Conservation (phyloP, 2,113 vertebrate genomes). For the Rhagologus leucostigma region DNA sequence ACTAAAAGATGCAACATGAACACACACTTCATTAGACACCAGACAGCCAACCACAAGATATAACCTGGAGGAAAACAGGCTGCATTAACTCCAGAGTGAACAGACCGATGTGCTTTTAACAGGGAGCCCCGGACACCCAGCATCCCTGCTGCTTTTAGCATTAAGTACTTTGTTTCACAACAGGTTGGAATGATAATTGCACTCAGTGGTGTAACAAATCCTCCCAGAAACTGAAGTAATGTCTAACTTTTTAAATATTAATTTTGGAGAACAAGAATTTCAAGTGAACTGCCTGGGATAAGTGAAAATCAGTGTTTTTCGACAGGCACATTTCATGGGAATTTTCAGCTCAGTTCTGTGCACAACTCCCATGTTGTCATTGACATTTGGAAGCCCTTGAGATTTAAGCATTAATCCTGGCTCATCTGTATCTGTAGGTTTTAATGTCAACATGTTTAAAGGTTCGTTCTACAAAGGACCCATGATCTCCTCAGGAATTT, state of each 20-base stretch:
- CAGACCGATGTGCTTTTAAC: background rate
- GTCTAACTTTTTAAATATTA: background rate
- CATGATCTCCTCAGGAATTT: background rate
- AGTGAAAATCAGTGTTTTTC: background rate
- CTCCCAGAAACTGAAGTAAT: background rate
- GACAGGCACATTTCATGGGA: background rate
- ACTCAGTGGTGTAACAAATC: background rate
- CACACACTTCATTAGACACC: constrained; percentile 11
- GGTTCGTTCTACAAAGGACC: background rate
- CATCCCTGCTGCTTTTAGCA: background rate
- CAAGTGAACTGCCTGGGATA: background rate
- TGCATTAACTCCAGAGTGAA: background rate
- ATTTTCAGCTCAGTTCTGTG: background rate
- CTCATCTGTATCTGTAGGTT: background rate
- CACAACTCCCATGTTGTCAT: background rate
- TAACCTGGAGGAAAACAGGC: background rate
- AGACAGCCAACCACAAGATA: background rate
- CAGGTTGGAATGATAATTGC: background rate
- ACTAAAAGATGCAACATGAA: background rate
- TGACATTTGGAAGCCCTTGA: constrained; percentile 8
- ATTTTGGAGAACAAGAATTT: background rate
- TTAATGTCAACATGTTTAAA: background rate
- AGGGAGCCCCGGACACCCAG: background rate
- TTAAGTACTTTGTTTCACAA: background rate
- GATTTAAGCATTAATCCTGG: background rate